phyloP scores from a whole-genome alignment of 2,113 vertebrate genomes.

The Trinectes maculatus region DNA sequence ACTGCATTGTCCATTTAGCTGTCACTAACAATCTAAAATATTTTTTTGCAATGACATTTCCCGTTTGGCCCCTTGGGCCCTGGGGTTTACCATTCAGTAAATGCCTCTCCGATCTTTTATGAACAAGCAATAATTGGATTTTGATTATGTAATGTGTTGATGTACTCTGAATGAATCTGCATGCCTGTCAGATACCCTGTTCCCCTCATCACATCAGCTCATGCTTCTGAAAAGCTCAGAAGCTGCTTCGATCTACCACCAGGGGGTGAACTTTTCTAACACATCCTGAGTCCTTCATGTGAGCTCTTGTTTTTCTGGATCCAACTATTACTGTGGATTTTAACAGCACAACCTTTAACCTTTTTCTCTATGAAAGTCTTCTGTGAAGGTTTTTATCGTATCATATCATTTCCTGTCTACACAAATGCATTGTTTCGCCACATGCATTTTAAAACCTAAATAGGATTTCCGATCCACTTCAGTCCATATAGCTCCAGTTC shows the following conservation, averaged over 20 bases:
- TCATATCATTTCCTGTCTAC: not conserved
- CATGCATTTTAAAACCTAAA: not conserved
- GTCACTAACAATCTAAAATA: conserved; percentile 1
- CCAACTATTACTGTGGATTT: not conserved
- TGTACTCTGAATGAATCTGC: conserved; percentile 37
- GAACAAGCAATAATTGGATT: conserved; percentile 28
- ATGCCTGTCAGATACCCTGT: conserved; percentile 14
- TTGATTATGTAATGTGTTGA: conserved; percentile 19
- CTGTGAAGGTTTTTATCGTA: not conserved
- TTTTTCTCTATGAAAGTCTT: not conserved
- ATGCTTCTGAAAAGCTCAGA: not conserved
- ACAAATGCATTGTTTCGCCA: not conserved
- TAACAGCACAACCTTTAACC: not conserved
- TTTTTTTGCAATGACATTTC: conserved; percentile 2
- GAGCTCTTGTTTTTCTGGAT: not conserved
- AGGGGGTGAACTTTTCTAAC: conserved; percentile 74
- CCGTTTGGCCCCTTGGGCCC: not conserved
- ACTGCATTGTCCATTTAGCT: not conserved
- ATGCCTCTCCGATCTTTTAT: conserved; percentile 3
- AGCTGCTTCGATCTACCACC: conserved; percentile 52
- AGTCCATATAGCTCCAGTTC: not conserved
- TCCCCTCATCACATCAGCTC: conserved; percentile 13
- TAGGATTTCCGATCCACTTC: not conserved
- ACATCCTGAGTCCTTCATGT: conserved; percentile 49
- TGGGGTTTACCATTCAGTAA: conserved; percentile 13